These are phyloP conservation scores for Menura novaehollandiae DNA, from an alignment of 2,113 vertebrate species.

Conservation along the genomic window DNA sequence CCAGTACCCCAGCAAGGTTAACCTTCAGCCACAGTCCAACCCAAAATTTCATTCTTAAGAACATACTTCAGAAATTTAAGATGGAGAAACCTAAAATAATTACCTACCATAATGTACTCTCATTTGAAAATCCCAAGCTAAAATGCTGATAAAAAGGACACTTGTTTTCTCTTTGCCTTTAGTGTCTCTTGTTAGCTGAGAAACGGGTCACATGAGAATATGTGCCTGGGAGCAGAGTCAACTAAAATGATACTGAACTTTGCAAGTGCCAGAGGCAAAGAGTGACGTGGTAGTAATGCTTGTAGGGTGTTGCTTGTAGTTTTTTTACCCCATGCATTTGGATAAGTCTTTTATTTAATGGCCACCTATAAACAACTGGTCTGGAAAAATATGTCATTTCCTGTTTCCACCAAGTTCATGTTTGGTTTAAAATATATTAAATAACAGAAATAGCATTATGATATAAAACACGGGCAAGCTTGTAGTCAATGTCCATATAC, in stretches of 20 bases:
- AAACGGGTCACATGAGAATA: neutral
- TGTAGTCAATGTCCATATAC: neutral
- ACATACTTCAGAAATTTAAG: neutral
- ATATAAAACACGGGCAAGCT: neutral
- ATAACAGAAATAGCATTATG: neutral
- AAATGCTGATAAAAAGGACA: neutral
- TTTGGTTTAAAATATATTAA: neutral
- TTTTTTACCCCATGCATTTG: neutral
- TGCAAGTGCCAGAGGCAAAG: neutral
- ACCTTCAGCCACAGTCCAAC: neutral
- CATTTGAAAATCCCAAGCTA: neutral
- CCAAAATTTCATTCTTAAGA: neutral
- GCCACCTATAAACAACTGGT: neutral
- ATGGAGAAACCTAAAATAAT: neutral
- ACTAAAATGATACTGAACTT: neutral
- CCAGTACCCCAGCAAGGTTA: neutral
- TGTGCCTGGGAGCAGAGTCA: neutral
- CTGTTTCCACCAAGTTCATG: neutral
- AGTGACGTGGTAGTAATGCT: neutral
- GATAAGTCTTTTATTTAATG: neutral
- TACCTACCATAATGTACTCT: neutral
- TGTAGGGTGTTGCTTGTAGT: neutral
- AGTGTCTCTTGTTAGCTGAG: neutral
- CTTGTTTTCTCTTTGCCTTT: neutral
- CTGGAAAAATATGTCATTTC: neutral